Conservation (phyloP, 2,888 invertebrate genomes). For the Xylota sylvarum region DNA sequence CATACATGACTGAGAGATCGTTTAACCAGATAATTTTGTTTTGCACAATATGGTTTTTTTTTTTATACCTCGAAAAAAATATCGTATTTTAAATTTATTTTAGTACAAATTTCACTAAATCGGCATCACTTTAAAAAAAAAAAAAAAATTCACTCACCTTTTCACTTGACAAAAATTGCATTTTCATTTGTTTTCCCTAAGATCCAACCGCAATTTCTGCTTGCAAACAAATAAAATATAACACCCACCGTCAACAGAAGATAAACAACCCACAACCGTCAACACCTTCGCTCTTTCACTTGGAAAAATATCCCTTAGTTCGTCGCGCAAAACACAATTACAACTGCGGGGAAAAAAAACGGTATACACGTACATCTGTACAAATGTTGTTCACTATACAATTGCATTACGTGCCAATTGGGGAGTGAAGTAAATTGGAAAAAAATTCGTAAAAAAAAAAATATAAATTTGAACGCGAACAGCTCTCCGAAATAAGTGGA, state of each 20-base stretch:
- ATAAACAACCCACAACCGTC: constrained; percentile 40
- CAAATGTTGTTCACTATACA: constrained; percentile 45
- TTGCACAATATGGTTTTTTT: not conserved
- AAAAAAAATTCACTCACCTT: constrained; percentile 39
- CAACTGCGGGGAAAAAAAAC: constrained; percentile 15
- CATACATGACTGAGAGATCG: not conserved
- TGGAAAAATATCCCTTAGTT: constrained; percentile 48
- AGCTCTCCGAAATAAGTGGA: not conserved
- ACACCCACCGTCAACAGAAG: constrained; percentile 12
- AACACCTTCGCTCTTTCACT: constrained; percentile 27
- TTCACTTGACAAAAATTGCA: not conserved
- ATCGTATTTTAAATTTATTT: no score
- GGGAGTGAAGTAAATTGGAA: constrained; percentile 12
- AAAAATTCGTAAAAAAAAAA: constrained; percentile 11
- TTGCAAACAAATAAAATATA: not conserved
- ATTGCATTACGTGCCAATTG: constrained; percentile 38
- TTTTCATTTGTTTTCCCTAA: not conserved
- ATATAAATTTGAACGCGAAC: constrained; percentile 10
- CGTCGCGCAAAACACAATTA: constrained; percentile 46
- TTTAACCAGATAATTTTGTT: not conserved
- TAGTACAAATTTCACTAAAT: not conserved
- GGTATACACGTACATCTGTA: constrained; percentile 39
- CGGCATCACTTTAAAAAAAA: not conserved
- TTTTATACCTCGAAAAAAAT: no score
- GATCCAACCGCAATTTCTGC: not conserved